phyloP scores from a whole-genome alignment of 2,888 invertebrate genomes.

The Zaprionus obscuricornis region DNA sequence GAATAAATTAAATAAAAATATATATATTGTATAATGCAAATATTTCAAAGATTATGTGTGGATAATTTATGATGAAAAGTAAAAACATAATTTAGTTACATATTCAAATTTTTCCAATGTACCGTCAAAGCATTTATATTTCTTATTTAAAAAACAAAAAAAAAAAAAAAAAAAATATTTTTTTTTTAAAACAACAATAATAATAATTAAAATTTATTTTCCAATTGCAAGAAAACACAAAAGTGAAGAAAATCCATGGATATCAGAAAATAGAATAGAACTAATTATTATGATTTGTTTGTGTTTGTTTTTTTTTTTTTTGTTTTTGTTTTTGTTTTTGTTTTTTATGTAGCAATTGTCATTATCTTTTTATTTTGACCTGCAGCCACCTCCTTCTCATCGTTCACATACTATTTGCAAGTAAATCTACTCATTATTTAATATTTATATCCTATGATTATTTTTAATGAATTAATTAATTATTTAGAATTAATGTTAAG shows the following conservation, averaged over 20 bases:
- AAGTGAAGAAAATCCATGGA: no score
- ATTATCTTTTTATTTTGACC: conserved; percentile 24
- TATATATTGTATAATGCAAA: no score
- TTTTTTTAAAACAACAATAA: conserved; percentile 53
- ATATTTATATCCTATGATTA: conserved; percentile 40
- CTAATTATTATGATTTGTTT: no score
- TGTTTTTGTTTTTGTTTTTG: no score
- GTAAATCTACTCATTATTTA: conserved; percentile 67
- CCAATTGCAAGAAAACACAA: no score
- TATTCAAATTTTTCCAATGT: conserved; percentile 73
- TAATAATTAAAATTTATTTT: no score
- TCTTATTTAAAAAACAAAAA: conserved; percentile 63
- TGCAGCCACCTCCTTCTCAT: neutral
- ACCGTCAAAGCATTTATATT: conserved; percentile 79
- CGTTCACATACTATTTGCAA: conserved; percentile 39
- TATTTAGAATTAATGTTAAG: conserved; percentile 45
- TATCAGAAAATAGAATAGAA: no score
- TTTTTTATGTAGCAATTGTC: no score
- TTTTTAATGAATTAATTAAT: conserved; percentile 3
- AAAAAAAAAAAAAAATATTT: conserved; percentile 25
- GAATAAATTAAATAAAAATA: conserved; percentile 14
- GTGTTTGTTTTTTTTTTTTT: no score
- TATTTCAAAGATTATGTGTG: no score
- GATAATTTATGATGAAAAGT: conserved; percentile 42
- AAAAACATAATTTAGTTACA: conserved; percentile 52